A percentile compares a stretch with the other conserved stretches of the same genome.
These are phyloP conservation scores for Leptinotarsa lineolata DNA, from an alignment of 1,140 invertebrate genomes.

Conservation along the genomic window DNA sequence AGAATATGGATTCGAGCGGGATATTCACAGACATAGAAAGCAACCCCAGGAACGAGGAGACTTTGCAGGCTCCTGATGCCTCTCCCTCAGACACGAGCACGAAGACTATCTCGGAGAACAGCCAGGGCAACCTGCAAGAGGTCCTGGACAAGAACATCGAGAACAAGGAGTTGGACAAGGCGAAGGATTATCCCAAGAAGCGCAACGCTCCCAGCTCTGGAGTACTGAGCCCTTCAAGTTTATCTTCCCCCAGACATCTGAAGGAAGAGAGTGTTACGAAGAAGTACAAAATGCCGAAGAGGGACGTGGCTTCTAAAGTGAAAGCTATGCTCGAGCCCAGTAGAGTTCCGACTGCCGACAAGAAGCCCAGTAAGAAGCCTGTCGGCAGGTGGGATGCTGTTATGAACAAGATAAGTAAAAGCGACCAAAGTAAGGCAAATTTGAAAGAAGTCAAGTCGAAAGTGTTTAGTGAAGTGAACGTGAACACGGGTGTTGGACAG, in stretches of 20 bases:
- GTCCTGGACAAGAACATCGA: conserved; percentile 33
- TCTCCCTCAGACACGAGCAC: conserved; percentile 53
- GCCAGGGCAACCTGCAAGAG: conserved; percentile 53
- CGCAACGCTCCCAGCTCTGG: conserved; percentile 42
- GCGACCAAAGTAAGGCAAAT: conserved; percentile 67
- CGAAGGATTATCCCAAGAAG: conserved; percentile 45
- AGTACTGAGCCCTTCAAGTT: conserved; percentile 44
- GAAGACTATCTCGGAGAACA: conserved; percentile 52
- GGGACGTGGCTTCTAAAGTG: conserved; percentile 74
- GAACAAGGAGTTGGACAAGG: conserved; percentile 30
- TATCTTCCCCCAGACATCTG: conserved; percentile 43
- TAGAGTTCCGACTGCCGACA: conserved; percentile 48
- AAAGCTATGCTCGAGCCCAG: conserved; percentile 64
- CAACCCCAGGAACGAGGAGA: conserved; percentile 47
- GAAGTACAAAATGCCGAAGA: conserved; percentile 77
- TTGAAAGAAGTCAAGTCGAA: conserved; percentile 83
- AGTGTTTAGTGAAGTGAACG: conserved; percentile 59
- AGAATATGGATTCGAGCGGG: conserved; percentile 83
- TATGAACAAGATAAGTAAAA: conserved; percentile 78
- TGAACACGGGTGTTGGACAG: conserved; percentile 17
- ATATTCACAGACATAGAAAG: conserved; percentile 83
- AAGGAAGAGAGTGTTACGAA: conserved; percentile 65
- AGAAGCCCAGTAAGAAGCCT: conserved; percentile 48
- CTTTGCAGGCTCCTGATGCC: conserved; percentile 49
- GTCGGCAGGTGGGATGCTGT: conserved; percentile 76